Evolutionary conservation across 1,140 invertebrate species (phyloP).

Genomic region (Drosophila auraria): DNA sequence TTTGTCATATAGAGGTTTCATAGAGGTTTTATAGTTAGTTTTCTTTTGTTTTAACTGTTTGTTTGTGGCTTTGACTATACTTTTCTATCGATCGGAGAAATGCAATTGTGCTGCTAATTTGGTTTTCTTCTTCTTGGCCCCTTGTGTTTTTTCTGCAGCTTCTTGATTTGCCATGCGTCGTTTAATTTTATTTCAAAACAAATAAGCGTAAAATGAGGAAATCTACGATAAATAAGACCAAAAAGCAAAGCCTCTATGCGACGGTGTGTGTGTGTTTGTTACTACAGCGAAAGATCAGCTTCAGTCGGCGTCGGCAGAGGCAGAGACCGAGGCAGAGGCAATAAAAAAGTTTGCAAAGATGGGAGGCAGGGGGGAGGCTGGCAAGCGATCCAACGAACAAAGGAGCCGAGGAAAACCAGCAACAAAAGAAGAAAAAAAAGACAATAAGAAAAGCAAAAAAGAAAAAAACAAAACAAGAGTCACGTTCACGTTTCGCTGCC

Average conservation of each 20-base stretch:
- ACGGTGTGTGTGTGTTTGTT: constrained; percentile 34
- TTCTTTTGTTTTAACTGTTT: background rate
- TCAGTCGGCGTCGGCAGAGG: background rate
- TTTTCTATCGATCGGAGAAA: constrained; percentile 18
- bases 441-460: constrained; percentile 26
- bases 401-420: constrained; percentile 41
- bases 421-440: constrained; percentile 20
- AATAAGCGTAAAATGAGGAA: constrained; percentile 78
- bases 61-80: background rate
- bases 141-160: constrained; percentile 22
- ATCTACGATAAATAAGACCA: constrained; percentile 75
- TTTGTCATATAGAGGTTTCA: no score
- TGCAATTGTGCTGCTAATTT: constrained; percentile 32
- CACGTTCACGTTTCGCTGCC: constrained; percentile 67
- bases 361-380: constrained; percentile 18
- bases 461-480: constrained; percentile 34
- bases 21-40: background rate
- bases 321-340: constrained; percentile 19
- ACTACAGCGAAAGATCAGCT: constrained; percentile 33
- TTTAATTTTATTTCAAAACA: constrained; percentile 80
- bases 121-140: constrained; percentile 24
- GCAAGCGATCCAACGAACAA: constrained; percentile 65
- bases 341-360: constrained; percentile 58
- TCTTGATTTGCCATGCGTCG: constrained; percentile 69
- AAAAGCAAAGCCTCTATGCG: constrained; percentile 59